A percentile compares a stretch with the other conserved stretches of the same genome.
These are phyloP conservation scores for Hemithea aestivaria DNA, from an alignment of 2,888 invertebrate species.

Conservation along the genomic window DNA sequence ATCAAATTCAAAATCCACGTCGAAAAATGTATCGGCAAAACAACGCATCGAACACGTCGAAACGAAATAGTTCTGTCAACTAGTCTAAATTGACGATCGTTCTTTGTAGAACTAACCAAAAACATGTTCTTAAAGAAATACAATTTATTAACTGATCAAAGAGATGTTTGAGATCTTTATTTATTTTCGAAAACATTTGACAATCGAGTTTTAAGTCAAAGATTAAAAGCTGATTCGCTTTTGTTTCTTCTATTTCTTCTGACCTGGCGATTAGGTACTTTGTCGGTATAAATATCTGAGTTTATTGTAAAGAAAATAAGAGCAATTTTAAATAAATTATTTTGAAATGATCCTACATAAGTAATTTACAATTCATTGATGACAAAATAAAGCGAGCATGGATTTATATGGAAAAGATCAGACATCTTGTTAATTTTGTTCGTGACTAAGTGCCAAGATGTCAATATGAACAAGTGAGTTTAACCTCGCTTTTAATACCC, in stretches of 20 bases:
- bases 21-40: no score
- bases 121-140: slow-evolving; percentile 16
- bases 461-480: no score
- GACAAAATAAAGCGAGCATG: no score
- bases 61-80: slow-evolving; percentile 7
- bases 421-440: no score
- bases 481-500: no score
- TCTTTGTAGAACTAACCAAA: slow-evolving; percentile 26
- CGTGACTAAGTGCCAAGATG: no score
- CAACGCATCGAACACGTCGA: slow-evolving; percentile 5
- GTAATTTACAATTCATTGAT: no score
- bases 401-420: no score
- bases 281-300: background rate
- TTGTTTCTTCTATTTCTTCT: background rate
- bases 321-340: no score
- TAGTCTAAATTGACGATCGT: slow-evolving; percentile 10
- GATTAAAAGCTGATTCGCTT: background rate
- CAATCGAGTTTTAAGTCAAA: background rate
- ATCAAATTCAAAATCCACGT: background rate
- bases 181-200: background rate
- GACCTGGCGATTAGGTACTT: slow-evolving; percentile 1
- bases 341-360: no score
- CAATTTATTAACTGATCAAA: slow-evolving; percentile 29
- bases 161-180: slow-evolving; percentile 12
- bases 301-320: background rate